Conservation (phyloP, 2,888 invertebrate genomes). For the Colletes collaris region DNA sequence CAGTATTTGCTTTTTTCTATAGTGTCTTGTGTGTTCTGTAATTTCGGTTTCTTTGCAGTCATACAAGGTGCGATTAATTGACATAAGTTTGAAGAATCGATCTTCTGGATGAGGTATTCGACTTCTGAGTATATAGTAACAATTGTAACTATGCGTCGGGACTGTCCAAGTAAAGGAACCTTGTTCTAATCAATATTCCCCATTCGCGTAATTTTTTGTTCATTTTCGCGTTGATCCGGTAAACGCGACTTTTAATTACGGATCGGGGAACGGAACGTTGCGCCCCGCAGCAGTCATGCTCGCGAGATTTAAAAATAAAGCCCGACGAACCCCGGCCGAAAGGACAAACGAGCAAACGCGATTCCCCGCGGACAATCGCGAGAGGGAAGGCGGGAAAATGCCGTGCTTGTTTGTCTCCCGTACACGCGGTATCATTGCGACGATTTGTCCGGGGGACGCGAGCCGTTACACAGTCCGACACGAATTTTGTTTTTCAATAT, state of each 20-base stretch:
- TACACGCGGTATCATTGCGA: background rate
- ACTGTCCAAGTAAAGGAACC: no score
- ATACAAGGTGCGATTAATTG: no score
- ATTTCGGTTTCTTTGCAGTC: no score
- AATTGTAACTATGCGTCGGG: no score
- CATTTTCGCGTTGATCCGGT: background rate
- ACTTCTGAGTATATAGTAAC: no score
- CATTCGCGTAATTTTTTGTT: no score
- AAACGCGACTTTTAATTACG: background rate
- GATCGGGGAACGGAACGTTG: background rate
- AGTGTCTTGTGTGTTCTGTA: no score
- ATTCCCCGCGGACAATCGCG: background rate
- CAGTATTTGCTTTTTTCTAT: no score
- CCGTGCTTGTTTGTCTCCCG: slow-evolving; percentile 14
- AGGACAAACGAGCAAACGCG: background rate
- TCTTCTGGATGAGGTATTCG: no score
- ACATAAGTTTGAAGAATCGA: no score
- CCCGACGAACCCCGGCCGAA: background rate
- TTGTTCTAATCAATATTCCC: no score
- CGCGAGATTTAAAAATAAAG: slow-evolving; percentile 6
- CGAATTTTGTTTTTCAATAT: no score
- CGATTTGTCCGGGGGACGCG: slow-evolving; percentile 46
- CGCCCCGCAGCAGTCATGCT: background rate
- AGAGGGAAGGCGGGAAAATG: background rate
- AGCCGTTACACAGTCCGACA: background rate